Evolutionary conservation across 2,888 invertebrate species (phyloP), one percentile per base, ranked within the genome.

Genomic region (Agapetus fuscipes): DNA sequence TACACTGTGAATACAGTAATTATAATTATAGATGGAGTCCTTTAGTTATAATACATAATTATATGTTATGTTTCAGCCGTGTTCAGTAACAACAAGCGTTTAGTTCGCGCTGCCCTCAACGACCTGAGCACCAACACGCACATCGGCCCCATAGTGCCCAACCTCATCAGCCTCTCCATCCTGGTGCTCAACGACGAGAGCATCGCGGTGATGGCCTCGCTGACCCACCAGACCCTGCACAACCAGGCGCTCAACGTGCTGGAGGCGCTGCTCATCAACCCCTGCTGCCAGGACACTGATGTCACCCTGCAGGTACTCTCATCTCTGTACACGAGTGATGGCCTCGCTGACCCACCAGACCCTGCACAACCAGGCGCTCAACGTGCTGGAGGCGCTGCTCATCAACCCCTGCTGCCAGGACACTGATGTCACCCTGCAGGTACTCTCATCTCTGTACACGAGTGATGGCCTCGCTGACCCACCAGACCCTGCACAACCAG

Each of bases 101-200:
- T 71, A 2, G 65, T 72, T 52, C 62, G 65, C 43, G 52, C 69
- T 35, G 75, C 75, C 1, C 65, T 76, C n/a, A 61, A 62, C 44
- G 74, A 75, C 53, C 57, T 77, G 29, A 64, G 64, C 47, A 65
- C 66, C n/a, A 76, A 77, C 53, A 65, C 69, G 1, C 56, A 68
- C 14, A 73, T 76, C 15, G 76, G 76, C 0, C 73, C 74, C 0
- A 72, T 76, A 48, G 69, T 72, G 37, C 72, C 75, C 10, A 75
- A 75, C 57, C 65, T 76, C 32, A 75, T 76, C 53, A 72, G 74
- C 52, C 56, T 76, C 49, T 72, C 72, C 0, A 74, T 75, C 14
- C 52, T 75, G 27, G 66, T 76, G 2, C 54, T 77, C 1, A 75
- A 72, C 29, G 76, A 76, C 50, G 74, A 76, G 44, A 68, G 68